Conservation (phyloP, 2,888 invertebrate species). For the Lacanobia wlatinum region DNA sequence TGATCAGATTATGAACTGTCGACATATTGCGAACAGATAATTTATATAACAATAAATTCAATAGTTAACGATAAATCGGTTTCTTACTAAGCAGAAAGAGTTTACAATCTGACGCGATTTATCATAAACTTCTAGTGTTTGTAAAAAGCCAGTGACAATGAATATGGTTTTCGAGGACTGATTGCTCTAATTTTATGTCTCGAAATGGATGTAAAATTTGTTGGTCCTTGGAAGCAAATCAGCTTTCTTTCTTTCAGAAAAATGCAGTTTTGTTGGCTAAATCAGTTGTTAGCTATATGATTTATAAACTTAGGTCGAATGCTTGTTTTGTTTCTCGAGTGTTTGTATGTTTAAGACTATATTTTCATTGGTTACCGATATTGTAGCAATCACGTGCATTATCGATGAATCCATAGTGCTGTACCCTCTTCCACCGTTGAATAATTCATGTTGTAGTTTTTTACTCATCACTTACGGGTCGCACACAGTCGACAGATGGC, state of each 20-base stretch:
- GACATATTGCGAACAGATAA: no score
- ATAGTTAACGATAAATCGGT: no score
- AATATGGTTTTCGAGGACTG: background rate
- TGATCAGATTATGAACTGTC: no score
- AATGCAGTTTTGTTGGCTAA: background rate
- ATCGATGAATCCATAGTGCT: conserved; percentile 42
- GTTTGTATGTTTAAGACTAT: no score
- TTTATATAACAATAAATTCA: no score
- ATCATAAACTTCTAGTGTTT: no score
- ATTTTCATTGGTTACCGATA: background rate
- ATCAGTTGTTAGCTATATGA: background rate
- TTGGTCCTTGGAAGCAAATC: background rate
- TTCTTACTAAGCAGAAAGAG: no score
- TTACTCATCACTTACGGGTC: conserved; percentile 75
- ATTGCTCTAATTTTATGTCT: background rate
- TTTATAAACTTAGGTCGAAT: background rate
- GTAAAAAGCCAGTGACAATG: no score
- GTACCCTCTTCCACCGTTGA: conserved; percentile 65
- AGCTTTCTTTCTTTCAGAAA: background rate
- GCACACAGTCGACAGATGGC: conserved; percentile 80
- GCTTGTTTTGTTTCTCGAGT: background rate
- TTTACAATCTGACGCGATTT: no score
- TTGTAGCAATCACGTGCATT: background rate
- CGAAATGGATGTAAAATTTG: background rate
- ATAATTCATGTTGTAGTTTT: conserved; percentile 82